Conservation (phyloP, 2,113 vertebrate species). For the Gobio gobio region DNA sequence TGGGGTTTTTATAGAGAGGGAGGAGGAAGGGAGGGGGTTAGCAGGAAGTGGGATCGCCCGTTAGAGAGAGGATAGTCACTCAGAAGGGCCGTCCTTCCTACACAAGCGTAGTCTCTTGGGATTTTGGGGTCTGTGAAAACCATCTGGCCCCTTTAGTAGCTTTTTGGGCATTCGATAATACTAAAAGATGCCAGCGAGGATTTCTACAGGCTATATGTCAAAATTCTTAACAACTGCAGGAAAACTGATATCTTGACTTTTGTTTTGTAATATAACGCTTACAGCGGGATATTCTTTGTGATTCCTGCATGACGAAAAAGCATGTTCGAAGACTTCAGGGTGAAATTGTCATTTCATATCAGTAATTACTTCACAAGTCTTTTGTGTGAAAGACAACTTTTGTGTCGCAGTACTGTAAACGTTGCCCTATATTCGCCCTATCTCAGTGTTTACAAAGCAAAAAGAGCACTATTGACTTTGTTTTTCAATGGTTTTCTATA, state of each 20-base stretch:
- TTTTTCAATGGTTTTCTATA: background rate
- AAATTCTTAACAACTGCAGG: background rate
- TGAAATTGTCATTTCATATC: background rate
- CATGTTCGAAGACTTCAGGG: background rate
- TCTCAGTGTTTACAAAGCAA: background rate
- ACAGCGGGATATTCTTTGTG: background rate
- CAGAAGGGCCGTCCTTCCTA: conserved; percentile 30
- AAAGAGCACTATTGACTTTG: background rate
- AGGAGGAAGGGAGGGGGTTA: conserved; percentile 64
- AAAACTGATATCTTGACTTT: background rate
- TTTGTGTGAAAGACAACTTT: background rate
- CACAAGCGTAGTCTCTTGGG: conserved; percentile 25
- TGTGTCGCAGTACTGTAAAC: background rate
- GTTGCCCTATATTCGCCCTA: background rate
- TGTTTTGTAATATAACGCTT: background rate
- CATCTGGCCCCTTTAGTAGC: conserved; percentile 43
- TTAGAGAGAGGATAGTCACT: conserved; percentile 26
- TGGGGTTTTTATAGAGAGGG: conserved; percentile 68
- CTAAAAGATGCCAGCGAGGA: background rate
- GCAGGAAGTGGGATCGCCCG: conserved; percentile 63
- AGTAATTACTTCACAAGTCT: background rate
- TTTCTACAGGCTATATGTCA: conserved; percentile 20
- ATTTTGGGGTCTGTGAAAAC: conserved; percentile 31
- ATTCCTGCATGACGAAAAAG: background rate
- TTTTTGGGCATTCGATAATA: background rate